These are phyloP conservation scores for Pseudomyrmex dendroicus DNA, from an alignment of 1,140 invertebrate genomes.

Conservation along the genomic window DNA sequence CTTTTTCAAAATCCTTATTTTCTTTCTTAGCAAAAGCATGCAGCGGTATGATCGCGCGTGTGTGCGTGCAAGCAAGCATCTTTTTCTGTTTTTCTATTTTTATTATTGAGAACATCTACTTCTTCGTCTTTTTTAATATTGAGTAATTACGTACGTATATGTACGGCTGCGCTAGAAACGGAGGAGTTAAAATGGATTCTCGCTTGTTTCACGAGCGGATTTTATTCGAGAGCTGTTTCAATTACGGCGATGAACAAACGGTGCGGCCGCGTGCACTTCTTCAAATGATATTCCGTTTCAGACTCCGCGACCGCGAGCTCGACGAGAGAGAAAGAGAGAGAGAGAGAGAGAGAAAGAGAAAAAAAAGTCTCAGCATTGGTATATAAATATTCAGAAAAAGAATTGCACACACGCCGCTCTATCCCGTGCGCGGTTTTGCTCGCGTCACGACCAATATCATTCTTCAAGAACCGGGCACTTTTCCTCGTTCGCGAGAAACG, in stretches of 20 bases:
- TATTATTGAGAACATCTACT: background rate
- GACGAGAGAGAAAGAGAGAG: background rate
- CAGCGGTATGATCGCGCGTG: no score
- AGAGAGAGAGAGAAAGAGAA: no score
- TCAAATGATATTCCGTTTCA: slow-evolving; percentile 28
- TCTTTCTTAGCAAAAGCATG: no score
- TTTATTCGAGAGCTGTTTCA: slow-evolving; percentile 22
- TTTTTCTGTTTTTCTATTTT: background rate
- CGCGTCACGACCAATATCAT: slow-evolving; percentile 5
- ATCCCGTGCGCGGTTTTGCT: background rate
- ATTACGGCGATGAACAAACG: slow-evolving; percentile 25
- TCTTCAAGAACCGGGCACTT: slow-evolving; percentile 12
- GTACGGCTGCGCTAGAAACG: background rate
- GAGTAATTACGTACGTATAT: slow-evolving; percentile 14
- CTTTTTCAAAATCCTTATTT: no score
- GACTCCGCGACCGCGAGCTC: background rate
- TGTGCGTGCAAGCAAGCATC: background rate
- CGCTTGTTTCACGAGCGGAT: slow-evolving; percentile 9
- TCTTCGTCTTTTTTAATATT: slow-evolving; percentile 12
- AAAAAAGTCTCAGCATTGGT: no score
- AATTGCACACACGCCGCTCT: slow-evolving; percentile 1
- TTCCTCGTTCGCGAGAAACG: background rate
- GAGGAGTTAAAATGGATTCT: background rate
- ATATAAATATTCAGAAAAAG: slow-evolving; percentile 48
- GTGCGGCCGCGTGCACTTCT: background rate